A percentile compares a stretch with the other conserved stretches of the same genome.
Conservation (phyloP, 2,888 invertebrate genomes). For the Drosophila tripunctata region DNA sequence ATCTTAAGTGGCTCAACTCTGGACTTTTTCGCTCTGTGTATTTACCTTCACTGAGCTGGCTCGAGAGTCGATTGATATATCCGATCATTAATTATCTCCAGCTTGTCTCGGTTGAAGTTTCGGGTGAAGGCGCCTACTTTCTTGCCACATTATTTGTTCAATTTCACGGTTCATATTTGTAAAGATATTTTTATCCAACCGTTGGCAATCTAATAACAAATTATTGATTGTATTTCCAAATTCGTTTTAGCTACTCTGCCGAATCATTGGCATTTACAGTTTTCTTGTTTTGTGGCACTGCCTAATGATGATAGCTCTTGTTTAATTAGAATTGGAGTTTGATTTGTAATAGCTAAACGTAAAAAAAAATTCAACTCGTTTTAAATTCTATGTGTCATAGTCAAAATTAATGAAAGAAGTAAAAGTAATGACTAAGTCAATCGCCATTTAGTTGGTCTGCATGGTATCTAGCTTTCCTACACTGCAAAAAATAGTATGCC, state of each 20-base stretch:
- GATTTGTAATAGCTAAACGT: slow-evolving; percentile 26
- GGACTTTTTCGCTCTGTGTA: not conserved
- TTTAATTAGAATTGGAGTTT: slow-evolving; percentile 59
- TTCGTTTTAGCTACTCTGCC: slow-evolving; percentile 62
- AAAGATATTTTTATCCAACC: slow-evolving; percentile 39
- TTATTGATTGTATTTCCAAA: slow-evolving; percentile 53
- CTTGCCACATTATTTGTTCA: slow-evolving; percentile 75
- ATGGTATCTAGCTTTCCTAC: not conserved
- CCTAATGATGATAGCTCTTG: slow-evolving; percentile 68
- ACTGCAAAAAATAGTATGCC: slow-evolving; percentile 14
- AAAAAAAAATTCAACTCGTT: no score
- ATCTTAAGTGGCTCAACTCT: no score
- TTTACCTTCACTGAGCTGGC: slow-evolving; percentile 19
- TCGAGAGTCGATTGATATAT: slow-evolving; percentile 64
- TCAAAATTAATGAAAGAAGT: not conserved
- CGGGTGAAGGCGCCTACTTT: slow-evolving; percentile 71
- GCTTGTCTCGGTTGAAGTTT: slow-evolving; percentile 49
- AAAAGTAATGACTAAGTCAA: not conserved
- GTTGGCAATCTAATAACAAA: slow-evolving; percentile 54
- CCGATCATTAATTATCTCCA: slow-evolving; percentile 81
- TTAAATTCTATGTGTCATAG: no score
- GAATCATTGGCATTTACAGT: slow-evolving; percentile 63
- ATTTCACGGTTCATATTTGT: slow-evolving; percentile 75
- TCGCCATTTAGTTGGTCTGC: not conserved
- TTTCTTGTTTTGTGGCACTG: slow-evolving; percentile 63